Evolutionary conservation across 2,888 invertebrate species (phyloP), one percentile per base, ranked within the genome.

Genomic region (Mesorhabditis belari): DNA sequence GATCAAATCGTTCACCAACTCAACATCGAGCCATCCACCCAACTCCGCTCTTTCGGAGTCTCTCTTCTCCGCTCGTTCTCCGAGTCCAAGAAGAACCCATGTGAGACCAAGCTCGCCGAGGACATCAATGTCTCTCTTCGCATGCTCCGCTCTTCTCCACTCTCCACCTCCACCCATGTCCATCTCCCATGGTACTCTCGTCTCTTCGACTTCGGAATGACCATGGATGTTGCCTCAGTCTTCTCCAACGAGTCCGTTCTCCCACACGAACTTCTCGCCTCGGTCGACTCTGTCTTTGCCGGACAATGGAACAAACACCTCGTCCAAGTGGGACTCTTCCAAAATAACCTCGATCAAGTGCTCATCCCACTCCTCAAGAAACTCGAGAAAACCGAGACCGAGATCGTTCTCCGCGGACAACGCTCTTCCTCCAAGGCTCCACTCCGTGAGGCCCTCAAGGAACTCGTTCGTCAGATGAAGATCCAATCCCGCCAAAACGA

Each of bases 31-130:
- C 66, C 58, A 49, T 69, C 66, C 64, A 63, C 62, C 27, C 72
- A 78, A 56, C 73, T 79, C n/a, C 65, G 67, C 57, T 54, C 69
- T 44, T 79, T 74, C 73, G 68, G 67, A 53, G 64, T 63, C 63
- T 65, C 73, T 44, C 58, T 65, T 50, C 65, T 79, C 60, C 54
- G 65, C 21, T 63, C 66, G n/a, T 52, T 70, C 57, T 62, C 76
- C 58, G 61, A 74, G 56, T 66, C 65, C 49, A 64, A 64, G 58
- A 64, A 64, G 60, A 71, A 70, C 27, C 72, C 73, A 27, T 73
- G 72, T 60, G 67, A 76, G 62, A 58, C 63, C 62, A 64, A 61
- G 44, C 49, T 73, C 59, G 64, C 75, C 50, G 60, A 52, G 52
- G 65, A 67, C 29, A 62, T 62, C 55, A n/a, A n/a, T n/a, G n/a